These are phyloP conservation scores for Pelusios castaneus DNA, from an alignment of 2,113 vertebrate species.

Conservation along the genomic window DNA sequence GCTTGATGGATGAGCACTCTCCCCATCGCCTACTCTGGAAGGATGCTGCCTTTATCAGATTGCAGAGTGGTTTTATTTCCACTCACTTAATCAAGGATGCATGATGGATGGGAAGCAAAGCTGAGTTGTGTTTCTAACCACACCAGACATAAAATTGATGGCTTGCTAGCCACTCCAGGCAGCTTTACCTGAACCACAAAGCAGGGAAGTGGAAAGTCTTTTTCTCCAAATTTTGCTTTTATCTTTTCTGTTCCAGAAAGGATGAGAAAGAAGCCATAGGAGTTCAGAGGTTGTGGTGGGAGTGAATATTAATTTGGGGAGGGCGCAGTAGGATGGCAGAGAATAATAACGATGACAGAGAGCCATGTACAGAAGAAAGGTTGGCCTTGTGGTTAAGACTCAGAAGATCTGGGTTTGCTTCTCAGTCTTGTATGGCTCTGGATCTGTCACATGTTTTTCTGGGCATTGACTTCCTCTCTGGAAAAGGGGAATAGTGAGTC, in stretches of 20 bases:
- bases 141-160: background rate
- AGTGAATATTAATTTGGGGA: background rate
- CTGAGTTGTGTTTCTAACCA: background rate
- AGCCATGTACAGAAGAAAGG: background rate
- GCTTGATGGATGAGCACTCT: background rate
- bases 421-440: background rate
- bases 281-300: background rate
- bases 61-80: background rate
- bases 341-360: background rate
- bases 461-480: rapidly evolving
- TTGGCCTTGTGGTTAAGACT: constrained; percentile 8
- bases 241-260: background rate
- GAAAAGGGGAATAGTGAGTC: background rate
- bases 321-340: background rate
- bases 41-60: background rate
- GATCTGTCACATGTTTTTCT: background rate
- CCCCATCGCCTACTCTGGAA: background rate
- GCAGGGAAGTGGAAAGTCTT: background rate
- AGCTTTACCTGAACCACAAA: background rate
- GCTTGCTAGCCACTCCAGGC: background rate
- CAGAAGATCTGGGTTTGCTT: background rate
- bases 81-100: background rate
- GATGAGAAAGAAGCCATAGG: background rate
- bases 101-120: background rate
- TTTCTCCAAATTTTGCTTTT: background rate